These are phyloP conservation scores for Heliconius sara DNA, from an alignment of 2,888 invertebrate species.

Conservation along the genomic window DNA sequence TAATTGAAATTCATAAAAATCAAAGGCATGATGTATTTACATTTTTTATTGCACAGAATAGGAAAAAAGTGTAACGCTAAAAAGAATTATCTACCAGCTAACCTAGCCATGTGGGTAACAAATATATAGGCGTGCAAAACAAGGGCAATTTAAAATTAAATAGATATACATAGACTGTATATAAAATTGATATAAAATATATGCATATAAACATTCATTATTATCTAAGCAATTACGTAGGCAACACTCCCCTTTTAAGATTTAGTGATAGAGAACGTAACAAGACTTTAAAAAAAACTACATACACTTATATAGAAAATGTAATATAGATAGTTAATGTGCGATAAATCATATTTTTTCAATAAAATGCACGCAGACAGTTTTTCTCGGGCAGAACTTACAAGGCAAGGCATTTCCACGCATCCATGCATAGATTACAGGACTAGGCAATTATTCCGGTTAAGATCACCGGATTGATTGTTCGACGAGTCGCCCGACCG, in stretches of 20 bases:
- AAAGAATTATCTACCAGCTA: too few species aligned
- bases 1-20: not conserved
- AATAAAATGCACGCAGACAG: constrained; percentile 15
- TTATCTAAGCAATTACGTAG: not conserved
- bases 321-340: not conserved
- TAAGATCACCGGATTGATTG: constrained; percentile 36
- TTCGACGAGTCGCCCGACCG: constrained; percentile 25
- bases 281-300: not conserved
- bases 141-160: too few species aligned
- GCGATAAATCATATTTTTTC: constrained; percentile 23
- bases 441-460: constrained; percentile 37
- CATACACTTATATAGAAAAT: constrained; percentile 2
- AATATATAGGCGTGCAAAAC: too few species aligned
- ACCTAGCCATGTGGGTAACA: too few species aligned
- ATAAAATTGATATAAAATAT: too few species aligned
- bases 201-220: too few species aligned
- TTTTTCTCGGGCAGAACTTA: constrained; percentile 24
- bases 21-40: too few species aligned
- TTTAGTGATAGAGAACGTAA: constrained; percentile 2
- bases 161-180: too few species aligned
- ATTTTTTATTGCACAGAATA: too few species aligned
- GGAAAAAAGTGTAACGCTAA: too few species aligned
- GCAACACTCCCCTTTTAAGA: not conserved
- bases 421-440: constrained; percentile 39
- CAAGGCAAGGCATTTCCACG: constrained; percentile 31